Evolutionary conservation across 2,888 invertebrate genomes (phyloP), one percentile per base, ranked within the genome.

Genomic region (Heliconius aoede): DNA sequence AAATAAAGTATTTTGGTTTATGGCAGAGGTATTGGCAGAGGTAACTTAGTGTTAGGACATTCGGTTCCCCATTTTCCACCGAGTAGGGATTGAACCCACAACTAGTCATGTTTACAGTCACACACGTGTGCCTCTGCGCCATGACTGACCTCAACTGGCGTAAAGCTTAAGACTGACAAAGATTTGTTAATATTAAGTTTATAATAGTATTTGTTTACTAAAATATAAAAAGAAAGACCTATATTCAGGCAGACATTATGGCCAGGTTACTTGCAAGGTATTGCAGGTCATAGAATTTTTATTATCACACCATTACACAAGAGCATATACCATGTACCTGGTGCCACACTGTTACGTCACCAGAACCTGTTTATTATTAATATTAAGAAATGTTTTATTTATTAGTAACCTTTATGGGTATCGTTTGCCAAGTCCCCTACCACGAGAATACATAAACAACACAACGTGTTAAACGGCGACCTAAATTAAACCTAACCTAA

Each of bases 381-480:
- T 68, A 60, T 82, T 83, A 79, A 81, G 83, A 83, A 82, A 84
- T 81, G 76, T 78, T 82, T 85, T 86, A 85, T 86, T 86, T 86
- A 86, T 85, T 84, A 83, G 83, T 86, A 87, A 88, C 89, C 90
- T 90, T 91, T 87, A 85, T 81, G 80, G 85, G 85, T 82, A 87
- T 88, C 81, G 73, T 83, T 76, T 82, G 81, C 78, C 76, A 78
- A 83, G 80, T 76, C 84, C 85, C 85, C 83, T 87, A 86, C 88
- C 88, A 90, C 89, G 87, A 83, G 89, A 89, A 91, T 90, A 87
- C 88, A 86, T 87, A 89, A 90, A 85, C 84, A 84, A 86, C 84
- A 80, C 82, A 81, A 74, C 85, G 86, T 89, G 91, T 90, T 89
- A 88, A 90, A 85, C 81, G 80, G 82, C 86, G 88, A 87, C 90